Evolutionary conservation across 23 tunicate species (phyloP).

Genomic region (Halocynthia aurantium): DNA sequence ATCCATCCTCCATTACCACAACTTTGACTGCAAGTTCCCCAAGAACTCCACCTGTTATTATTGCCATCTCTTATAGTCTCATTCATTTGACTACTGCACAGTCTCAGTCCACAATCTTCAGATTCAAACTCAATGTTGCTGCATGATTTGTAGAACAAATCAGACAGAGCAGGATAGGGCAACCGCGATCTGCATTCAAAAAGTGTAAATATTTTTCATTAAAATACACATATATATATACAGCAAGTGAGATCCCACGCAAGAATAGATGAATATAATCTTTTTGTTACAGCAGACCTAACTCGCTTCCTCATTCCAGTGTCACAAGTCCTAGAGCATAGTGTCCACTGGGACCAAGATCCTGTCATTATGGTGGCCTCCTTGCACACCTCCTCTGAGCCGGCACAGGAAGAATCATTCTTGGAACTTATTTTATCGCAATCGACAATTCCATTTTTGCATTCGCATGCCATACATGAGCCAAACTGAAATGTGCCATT

Average conservation of each 20-base stretch:
- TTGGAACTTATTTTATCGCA: constrained; percentile 4
- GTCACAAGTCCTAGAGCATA: background rate
- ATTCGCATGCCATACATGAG: constrained; percentile 30
- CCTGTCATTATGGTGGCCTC: constrained; percentile 3
- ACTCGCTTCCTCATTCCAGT: background rate
- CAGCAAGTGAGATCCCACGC: too few relatives aligned
- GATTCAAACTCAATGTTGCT: background rate
- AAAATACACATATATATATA: background rate
- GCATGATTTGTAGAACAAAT: background rate
- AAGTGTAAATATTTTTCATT: background rate
- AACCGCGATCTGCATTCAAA: background rate
- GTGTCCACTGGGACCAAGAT: constrained; percentile 7
- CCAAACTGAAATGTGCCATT: constrained; percentile 20
- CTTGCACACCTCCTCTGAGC: background rate
- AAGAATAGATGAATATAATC: too few relatives aligned
- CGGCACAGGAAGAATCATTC: constrained; percentile 12
- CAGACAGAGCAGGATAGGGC: background rate
- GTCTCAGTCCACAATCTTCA: background rate
- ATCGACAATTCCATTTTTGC: constrained; percentile 23
- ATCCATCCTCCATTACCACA: constrained; percentile 17
- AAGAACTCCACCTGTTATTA: background rate
- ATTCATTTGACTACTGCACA: background rate
- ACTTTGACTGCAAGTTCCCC: constrained; percentile 1
- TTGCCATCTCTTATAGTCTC: background rate
- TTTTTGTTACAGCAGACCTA: background rate